Percentiles rank a stretch among this genome's conserved stretches.
These are phyloP conservation scores for Danio albolineatus DNA, from an alignment of 2,797 vertebrate genomes.

Conservation along the genomic window DNA sequence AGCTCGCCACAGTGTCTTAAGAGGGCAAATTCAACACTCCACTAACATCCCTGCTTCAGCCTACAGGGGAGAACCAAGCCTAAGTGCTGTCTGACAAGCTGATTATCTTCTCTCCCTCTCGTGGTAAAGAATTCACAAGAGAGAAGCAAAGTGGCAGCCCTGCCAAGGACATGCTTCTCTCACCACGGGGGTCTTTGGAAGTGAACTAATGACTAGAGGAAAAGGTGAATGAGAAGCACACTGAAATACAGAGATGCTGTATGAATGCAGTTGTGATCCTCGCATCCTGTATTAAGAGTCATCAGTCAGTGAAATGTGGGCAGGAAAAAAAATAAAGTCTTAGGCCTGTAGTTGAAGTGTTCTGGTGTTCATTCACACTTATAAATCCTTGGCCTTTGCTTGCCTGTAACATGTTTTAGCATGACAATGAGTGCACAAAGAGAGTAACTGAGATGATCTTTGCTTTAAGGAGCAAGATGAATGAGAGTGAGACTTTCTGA, in stretches of 20 bases:
- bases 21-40: constrained; percentile 30
- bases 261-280: neutral
- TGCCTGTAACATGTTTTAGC: neutral
- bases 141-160: constrained; percentile 21
- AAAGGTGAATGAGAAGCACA: constrained; percentile 29
- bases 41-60: constrained; percentile 30
- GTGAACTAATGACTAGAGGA: constrained; percentile 20
- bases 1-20: constrained; percentile 36
- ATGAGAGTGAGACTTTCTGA: neutral
- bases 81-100: constrained; percentile 46
- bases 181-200: neutral
- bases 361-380: neutral
- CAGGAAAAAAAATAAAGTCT: neutral
- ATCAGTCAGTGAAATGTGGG: neutral
- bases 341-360: constrained; percentile 2
- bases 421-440: neutral
- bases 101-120: constrained; percentile 35
- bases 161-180: constrained; percentile 25
- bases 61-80: constrained; percentile 33
- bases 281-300: neutral
- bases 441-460: neutral
- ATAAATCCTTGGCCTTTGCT: neutral
- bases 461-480: neutral
- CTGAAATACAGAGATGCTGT: constrained; percentile 6
- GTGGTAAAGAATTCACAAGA: constrained; percentile 25